Conservation (phyloP, 1,140 invertebrate species). For the Coboldia fuscipes region DNA sequence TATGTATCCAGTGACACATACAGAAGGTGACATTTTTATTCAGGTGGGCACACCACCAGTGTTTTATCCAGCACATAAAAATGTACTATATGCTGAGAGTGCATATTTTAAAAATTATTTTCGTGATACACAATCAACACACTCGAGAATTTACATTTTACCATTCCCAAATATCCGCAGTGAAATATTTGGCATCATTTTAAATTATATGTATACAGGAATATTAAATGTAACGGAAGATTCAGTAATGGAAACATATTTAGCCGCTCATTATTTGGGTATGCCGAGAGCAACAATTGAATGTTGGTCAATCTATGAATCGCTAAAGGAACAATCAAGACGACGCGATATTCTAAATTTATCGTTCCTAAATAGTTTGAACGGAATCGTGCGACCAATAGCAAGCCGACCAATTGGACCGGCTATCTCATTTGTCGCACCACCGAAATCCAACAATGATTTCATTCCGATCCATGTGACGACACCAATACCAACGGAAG, state of each 20-base stretch:
- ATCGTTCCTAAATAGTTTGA: not conserved
- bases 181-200: slow-evolving; percentile 44
- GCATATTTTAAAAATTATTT: too few relatives aligned
- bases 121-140: too few relatives aligned
- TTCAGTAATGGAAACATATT: slow-evolving; percentile 48
- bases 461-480: slow-evolving; percentile 4
- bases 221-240: slow-evolving; percentile 41
- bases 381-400: slow-evolving; percentile 17
- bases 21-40: too few relatives aligned
- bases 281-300: slow-evolving; percentile 51
- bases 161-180: slow-evolving; percentile 33
- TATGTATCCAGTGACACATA: too few relatives aligned
- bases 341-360: not conserved
- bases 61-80: too few relatives aligned
- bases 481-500: not conserved
- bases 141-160: too few relatives aligned
- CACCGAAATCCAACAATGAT: not conserved
- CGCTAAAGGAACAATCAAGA: slow-evolving; percentile 1
- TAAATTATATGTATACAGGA: slow-evolving; percentile 59
- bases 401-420: slow-evolving; percentile 13
- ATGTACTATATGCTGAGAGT: too few relatives aligned
- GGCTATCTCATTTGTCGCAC: slow-evolving; percentile 2
- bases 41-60: too few relatives aligned
- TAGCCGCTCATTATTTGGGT: slow-evolving; percentile 50
- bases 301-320: slow-evolving; percentile 20